Evolutionary conservation across 2,888 invertebrate species (phyloP).

Genomic region (Nephrotoma flavescens): DNA sequence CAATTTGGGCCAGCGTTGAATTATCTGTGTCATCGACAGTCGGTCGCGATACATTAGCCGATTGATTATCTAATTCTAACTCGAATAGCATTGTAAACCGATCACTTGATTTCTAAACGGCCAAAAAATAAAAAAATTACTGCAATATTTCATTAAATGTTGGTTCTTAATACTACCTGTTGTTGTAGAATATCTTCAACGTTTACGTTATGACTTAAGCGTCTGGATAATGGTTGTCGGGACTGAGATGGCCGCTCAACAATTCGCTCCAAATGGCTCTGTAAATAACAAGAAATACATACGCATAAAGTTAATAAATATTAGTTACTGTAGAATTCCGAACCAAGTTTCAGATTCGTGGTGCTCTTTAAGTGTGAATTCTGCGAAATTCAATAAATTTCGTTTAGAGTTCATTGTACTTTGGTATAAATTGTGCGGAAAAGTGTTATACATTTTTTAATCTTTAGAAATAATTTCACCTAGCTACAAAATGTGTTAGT

Average conservation of each 20-base stretch:
- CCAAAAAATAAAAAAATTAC: conserved; percentile 1
- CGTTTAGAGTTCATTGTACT: neutral
- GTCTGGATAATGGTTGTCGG: conserved; percentile 29
- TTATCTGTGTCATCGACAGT: conserved; percentile 44
- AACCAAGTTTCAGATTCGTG: neutral
- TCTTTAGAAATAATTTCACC: neutral
- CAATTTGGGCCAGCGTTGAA: conserved; percentile 68
- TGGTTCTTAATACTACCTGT: conserved; percentile 26
- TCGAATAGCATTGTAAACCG: conserved; percentile 79
- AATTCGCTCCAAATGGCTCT: conserved; percentile 79
- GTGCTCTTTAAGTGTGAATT: neutral
- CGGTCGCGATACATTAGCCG: conserved; percentile 47
- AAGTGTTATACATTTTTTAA: neutral
- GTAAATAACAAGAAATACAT: conserved; percentile 16
- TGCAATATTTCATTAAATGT: neutral
- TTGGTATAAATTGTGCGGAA: neutral
- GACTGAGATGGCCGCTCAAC: conserved; percentile 59
- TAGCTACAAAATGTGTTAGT: neutral
- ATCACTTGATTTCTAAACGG: conserved; percentile 32
- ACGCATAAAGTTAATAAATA: neutral
- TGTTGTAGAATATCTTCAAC: conserved; percentile 49
- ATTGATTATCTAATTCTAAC: conserved; percentile 52
- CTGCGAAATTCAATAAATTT: neutral
- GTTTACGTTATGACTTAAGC: conserved; percentile 46
- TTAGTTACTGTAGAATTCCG: neutral